phyloP scores from a whole-genome alignment of 2,888 invertebrate species.

The Acronicta psi region DNA sequence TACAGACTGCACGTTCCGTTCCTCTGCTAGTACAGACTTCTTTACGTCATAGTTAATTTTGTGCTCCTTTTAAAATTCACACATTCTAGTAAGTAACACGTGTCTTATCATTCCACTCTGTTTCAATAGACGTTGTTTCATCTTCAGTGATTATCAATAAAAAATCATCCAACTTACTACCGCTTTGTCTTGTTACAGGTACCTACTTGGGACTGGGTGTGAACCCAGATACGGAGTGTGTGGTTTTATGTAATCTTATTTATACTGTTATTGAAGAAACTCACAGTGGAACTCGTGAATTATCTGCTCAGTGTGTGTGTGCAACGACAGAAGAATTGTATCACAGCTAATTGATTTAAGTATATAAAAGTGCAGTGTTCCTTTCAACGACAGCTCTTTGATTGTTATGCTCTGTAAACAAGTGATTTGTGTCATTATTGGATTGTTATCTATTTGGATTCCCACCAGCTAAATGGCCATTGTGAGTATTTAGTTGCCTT shows the following conservation, averaged over 20 bases:
- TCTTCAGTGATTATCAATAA: conserved; percentile 54
- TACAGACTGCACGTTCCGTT: conserved; percentile 62
- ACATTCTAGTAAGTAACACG: conserved; percentile 74
- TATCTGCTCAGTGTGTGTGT: conserved; percentile 64
- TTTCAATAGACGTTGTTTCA: conserved; percentile 52
- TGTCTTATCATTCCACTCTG: conserved; percentile 61
- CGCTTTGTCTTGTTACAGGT: conserved; percentile 89
- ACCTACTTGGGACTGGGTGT: conserved; percentile 87
- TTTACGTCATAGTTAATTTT: conserved; percentile 86
- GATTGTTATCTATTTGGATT: conserved; percentile 81
- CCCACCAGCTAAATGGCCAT: conserved; percentile 75
- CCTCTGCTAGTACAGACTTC: conserved; percentile 61
- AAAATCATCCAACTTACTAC: conserved; percentile 74
- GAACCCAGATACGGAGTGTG: conserved; percentile 86
- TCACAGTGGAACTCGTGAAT: conserved; percentile 70
- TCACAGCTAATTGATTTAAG: conserved; percentile 69
- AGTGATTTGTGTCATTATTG: conserved; percentile 82
- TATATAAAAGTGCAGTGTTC: conserved; percentile 77
- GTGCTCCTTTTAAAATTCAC: conserved; percentile 75
- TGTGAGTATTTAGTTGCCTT: conserved; percentile 72
- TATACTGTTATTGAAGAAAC: conserved; percentile 75
- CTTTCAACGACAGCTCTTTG: conserved; percentile 62
- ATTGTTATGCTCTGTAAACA: conserved; percentile 74
- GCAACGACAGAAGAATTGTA: conserved; percentile 66
- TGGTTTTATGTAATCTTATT: conserved; percentile 87